A percentile compares a stretch with the other conserved stretches of the same genome.
Evolutionary conservation across 2,797 vertebrate genomes (phyloP).

Genomic region (Buphagus erythrorhynchus): DNA sequence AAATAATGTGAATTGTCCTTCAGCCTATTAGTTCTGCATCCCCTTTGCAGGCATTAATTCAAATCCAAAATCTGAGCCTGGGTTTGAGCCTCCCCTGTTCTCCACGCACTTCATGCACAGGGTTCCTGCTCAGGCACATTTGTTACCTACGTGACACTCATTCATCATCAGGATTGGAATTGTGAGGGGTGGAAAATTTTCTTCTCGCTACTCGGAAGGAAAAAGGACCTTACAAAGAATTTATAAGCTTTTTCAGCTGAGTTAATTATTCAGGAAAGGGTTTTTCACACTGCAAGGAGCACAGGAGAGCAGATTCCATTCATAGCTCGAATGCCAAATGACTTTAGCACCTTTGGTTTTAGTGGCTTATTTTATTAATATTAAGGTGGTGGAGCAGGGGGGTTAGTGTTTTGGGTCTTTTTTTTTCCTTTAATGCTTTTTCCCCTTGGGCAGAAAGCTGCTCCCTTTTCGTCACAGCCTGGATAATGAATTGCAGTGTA

Average conservation of each 20-base stretch:
- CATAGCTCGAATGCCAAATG: conserved; percentile 21
- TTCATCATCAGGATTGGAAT: neutral
- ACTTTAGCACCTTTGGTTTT: conserved; percentile 30
- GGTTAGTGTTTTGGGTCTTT: neutral
- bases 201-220: neutral
- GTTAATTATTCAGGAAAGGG: conserved; percentile 36
- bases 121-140: neutral
- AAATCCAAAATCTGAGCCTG: neutral
- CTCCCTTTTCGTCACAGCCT: conserved; percentile 67
- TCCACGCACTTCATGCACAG: neutral
- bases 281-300: conserved; percentile 27
- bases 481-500: conserved; percentile 78
- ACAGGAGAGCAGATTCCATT: conserved; percentile 22
- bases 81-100: neutral
- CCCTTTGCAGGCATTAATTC: neutral
- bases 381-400: neutral
- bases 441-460: conserved; percentile 44
- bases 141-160: conserved; percentile 1
- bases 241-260: conserved; percentile 27
- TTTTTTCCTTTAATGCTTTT: neutral
- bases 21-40: neutral
- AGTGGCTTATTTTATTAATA: conserved; percentile 43
- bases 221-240: neutral
- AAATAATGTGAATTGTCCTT: neutral
- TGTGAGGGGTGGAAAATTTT: conserved; percentile 18